Evolutionary conservation across 1,140 invertebrate species (phyloP).

Genomic region (Eumeta japonica): DNA sequence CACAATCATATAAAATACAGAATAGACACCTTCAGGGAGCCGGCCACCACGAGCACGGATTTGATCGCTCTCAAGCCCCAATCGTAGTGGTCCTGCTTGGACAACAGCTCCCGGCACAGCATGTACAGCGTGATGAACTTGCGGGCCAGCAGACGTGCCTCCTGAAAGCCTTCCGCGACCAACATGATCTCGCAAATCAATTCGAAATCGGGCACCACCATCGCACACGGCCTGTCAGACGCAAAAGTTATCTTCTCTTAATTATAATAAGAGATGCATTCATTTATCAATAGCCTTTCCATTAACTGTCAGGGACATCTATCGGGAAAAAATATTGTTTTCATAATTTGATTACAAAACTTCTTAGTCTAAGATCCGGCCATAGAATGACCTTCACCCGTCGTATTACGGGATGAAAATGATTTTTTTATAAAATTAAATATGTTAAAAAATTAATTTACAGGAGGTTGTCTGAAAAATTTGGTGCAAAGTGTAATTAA

Average conservation of each 20-base stretch:
- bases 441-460: too few species aligned
- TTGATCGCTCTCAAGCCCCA: constrained; percentile 93
- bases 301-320: too few species aligned
- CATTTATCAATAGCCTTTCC: background rate
- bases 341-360: too few species aligned
- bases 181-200: constrained; percentile 94
- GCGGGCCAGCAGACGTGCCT: constrained; percentile 79
- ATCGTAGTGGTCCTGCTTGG: constrained; percentile 94
- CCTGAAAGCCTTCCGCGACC: constrained; percentile 89
- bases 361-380: too few species aligned
- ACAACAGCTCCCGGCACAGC: constrained; percentile 82
- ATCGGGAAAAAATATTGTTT: too few species aligned
- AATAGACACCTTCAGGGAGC: constrained; percentile 66
- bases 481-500: too few species aligned
- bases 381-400: too few species aligned
- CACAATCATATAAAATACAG: constrained; percentile 1
- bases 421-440: too few species aligned
- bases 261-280: background rate
- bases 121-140: constrained; percentile 92
- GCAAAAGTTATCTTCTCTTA: background rate
- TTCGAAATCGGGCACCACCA: constrained; percentile 93
- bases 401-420: too few species aligned
- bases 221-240: constrained; percentile 77
- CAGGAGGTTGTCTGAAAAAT: too few species aligned
- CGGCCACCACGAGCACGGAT: constrained; percentile 88